phyloP scores from a whole-genome alignment of 2,113 vertebrate species.

The Regulus satrapa region DNA sequence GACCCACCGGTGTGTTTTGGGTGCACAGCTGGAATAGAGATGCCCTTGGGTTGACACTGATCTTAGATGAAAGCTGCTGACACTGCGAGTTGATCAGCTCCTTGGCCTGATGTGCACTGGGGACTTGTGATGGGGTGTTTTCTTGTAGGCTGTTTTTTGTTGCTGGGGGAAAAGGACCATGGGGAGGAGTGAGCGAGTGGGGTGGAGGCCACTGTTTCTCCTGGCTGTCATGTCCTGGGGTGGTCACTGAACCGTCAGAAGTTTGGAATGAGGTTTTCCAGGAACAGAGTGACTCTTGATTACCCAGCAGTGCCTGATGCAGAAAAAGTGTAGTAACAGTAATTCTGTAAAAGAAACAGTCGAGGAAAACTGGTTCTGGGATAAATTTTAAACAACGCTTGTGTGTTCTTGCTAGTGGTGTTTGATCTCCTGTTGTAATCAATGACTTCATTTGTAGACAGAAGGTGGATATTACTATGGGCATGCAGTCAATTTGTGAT shows the following conservation, averaged over 20 bases:
- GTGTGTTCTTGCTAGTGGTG: background rate
- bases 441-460: background rate
- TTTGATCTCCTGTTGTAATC: background rate
- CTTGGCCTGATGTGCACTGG: background rate
- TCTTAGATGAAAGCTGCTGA: background rate
- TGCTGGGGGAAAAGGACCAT: rapidly evolving
- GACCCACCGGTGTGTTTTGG: background rate
- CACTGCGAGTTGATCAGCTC: background rate
- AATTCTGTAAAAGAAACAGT: background rate
- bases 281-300: background rate
- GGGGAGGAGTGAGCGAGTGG: rapidly evolving
- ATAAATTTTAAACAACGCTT: background rate
- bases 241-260: background rate
- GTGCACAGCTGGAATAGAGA: background rate
- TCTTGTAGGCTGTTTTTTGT: background rate
- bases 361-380: background rate
- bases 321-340: background rate
- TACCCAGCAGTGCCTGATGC: background rate
- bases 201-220: rapidly evolving
- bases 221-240: background rate
- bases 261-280: background rate
- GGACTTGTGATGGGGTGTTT: background rate
- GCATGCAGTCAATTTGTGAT: background rate
- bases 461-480: background rate
- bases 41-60: background rate